phyloP scores from a whole-genome alignment of 2,113 vertebrate genomes.

The Aptenodytes forsteri region DNA sequence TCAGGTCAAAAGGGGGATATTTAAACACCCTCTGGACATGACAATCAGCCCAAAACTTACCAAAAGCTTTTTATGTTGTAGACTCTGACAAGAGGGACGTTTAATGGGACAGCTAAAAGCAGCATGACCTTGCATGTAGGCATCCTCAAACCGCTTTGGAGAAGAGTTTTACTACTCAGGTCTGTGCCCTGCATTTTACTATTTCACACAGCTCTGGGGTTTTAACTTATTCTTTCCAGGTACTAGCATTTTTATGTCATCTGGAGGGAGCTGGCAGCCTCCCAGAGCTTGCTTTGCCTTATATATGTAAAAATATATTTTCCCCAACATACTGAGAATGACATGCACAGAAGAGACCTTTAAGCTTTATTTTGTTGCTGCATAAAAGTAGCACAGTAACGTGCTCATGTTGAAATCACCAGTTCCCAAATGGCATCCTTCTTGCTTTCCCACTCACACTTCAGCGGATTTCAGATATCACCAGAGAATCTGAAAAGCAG shows the following conservation, averaged over 20 bases:
- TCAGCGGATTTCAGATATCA: background rate
- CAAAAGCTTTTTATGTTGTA: background rate
- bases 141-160: background rate
- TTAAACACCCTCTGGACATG: background rate
- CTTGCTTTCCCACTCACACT: constrained; percentile 11
- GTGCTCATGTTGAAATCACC: background rate
- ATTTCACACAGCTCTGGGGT: background rate
- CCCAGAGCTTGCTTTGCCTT: constrained; percentile 8
- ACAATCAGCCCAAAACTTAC: background rate
- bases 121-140: background rate
- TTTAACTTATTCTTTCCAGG: background rate
- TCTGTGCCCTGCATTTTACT: background rate
- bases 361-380: background rate
- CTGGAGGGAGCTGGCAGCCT: background rate
- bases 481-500: background rate
- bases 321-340: background rate
- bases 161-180: background rate
- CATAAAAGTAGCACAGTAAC: background rate
- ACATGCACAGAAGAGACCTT: background rate
- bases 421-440: background rate
- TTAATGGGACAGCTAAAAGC: background rate
- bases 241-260: background rate
- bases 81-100: background rate
- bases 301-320: background rate
- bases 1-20: background rate